Conservation (phyloP, 1,140 invertebrate genomes). For the Atta cephalotes region DNA sequence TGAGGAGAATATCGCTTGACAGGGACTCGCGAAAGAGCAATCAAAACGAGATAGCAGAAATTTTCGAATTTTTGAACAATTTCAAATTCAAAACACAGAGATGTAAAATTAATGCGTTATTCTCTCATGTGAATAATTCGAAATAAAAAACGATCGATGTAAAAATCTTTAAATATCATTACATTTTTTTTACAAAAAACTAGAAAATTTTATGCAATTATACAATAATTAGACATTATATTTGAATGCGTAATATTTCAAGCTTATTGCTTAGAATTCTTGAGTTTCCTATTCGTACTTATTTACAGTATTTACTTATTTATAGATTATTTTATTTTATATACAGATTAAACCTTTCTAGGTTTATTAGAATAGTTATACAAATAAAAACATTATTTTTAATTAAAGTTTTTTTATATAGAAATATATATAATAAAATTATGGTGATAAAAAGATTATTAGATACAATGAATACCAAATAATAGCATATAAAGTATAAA, state of each 20-base stretch:
- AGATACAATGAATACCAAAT: not conserved
- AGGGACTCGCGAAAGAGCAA: not conserved
- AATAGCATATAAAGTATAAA: slow-evolving; percentile 16
- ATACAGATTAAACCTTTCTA: slow-evolving; percentile 7
- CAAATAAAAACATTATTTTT: not conserved
- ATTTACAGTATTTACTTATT: not conserved
- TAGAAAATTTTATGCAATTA: not conserved
- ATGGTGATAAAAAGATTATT: not conserved
- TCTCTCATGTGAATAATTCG: not conserved
- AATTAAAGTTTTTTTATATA: not conserved
- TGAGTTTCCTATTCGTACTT: not conserved
- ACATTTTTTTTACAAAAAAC: not conserved
- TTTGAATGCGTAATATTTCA: not conserved
- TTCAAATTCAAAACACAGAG: not conserved
- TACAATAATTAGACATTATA: not conserved
- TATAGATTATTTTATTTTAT: no score
- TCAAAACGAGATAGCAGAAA: not conserved
- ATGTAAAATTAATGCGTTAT: slow-evolving; percentile 9
- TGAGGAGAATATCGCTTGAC: slow-evolving; percentile 52
- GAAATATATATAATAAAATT: not conserved
- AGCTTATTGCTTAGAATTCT: not conserved
- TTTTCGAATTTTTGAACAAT: not conserved
- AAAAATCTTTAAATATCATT: not conserved
- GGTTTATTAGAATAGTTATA: not conserved
- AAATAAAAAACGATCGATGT: not conserved